These are phyloP conservation scores for Rhingia rostrata DNA, from an alignment of 2,888 invertebrate species.

Conservation along the genomic window DNA sequence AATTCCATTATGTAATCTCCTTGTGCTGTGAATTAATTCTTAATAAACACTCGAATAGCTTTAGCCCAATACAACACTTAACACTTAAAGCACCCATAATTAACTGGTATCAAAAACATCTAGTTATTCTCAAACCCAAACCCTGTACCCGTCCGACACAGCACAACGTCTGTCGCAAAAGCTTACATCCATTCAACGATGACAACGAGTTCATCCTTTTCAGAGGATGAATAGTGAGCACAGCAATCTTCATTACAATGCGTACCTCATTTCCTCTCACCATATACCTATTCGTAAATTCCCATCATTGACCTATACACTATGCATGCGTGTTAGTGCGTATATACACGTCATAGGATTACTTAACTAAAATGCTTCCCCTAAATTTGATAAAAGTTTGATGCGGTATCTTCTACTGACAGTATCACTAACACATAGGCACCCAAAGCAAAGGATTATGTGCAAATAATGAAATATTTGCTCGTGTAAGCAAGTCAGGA, in stretches of 20 bases:
- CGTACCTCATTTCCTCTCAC: background rate
- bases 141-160: background rate
- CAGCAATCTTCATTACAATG: background rate
- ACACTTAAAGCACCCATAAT: constrained; percentile 65
- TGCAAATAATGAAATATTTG: constrained; percentile 68
- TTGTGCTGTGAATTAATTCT: constrained; percentile 37
- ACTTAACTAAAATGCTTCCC: constrained; percentile 30
- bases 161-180: constrained; percentile 20
- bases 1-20: constrained; percentile 22
- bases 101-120: constrained; percentile 47
- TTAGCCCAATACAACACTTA: constrained; percentile 61
- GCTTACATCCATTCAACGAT: background rate
- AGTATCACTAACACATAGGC: background rate
- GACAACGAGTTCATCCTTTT: constrained; percentile 20
- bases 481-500: constrained; percentile 61
- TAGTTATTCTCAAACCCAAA: background rate
- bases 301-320: constrained; percentile 15
- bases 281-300: constrained; percentile 18
- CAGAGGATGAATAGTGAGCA: constrained; percentile 13
- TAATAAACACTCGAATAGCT: constrained; percentile 50
- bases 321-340: constrained; percentile 3
- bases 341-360: constrained; percentile 11
- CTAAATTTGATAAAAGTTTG: constrained; percentile 45
- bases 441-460: constrained; percentile 40
- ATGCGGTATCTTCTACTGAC: constrained; percentile 35